Base-by-base conservation (phyloP, 1,140 invertebrate genomes). In the Zaprionus capensis region DNA sequence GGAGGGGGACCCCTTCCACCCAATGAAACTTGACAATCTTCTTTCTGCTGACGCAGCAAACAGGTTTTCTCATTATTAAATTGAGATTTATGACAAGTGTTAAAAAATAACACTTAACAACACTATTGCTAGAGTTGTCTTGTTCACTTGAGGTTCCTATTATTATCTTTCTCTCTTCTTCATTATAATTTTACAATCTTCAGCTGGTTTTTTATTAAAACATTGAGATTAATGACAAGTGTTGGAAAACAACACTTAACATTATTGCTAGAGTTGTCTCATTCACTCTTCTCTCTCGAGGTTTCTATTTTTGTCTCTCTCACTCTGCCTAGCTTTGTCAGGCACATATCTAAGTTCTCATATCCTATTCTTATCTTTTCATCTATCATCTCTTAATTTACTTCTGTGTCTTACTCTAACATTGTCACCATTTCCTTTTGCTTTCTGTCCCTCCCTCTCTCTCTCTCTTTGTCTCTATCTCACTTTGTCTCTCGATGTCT, bases 61-160 rank as follows among this genome's bases (percentile, higher is more conserved):
- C 72, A 51, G 59, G 72, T 75, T 75, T 75, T 64, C 41, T 44
- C 62, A 65, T 71, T 69, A 82, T 72, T 79, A 74, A 81, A 76
- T 80, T 79, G 80, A 83, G 80, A 88, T 87, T 83, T 82, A 71
- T 77, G 76, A n/a, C 31, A 56, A 79, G 71, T 79, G 46, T 49
- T 20, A 11, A 17, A 78, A 61, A 67, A n/a, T 41, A 71, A 62
- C 53, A 41, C 76, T 80, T 55, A 69, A 67, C 24, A 65, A 46
- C 59, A 46, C 46, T 49, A 20, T 20, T 31, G 28, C 38, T 14
- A 15, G 14, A 5, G 38, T 1, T 31, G 28, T 31, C 28, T 6
- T 28, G 2, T 28, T 11, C 1, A 9, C 31, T 31, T 2, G 9
- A 11, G 31, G 9, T n/a, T n/a, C 26, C 53, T 9, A 15, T 15